A percentile compares a stretch with the other conserved stretches of the same genome.
Evolutionary conservation across 2,113 vertebrate genomes (phyloP).

Genomic region (Amia ocellicauda): DNA sequence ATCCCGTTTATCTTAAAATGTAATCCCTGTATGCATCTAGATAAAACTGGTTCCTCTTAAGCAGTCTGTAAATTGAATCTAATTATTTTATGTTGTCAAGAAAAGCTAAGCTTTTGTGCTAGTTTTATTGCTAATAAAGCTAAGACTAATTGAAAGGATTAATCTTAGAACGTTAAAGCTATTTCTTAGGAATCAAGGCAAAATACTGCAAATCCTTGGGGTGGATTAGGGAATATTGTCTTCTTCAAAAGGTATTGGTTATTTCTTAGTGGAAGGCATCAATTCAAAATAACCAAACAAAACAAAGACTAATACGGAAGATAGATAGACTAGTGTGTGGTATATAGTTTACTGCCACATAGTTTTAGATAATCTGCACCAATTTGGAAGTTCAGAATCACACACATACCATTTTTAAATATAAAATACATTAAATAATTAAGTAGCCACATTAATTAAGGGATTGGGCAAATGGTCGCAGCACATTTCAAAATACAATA

Average conservation of each 20-base stretch:
- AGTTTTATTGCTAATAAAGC: neutral
- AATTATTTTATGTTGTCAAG: neutral
- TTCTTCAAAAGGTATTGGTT: neutral
- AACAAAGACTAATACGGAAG: too few relatives aligned
- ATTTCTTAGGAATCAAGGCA: neutral
- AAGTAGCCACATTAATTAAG: too few relatives aligned
- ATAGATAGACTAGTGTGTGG: too few relatives aligned
- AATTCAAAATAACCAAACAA: neutral
- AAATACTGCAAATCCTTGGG: neutral
- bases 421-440: too few relatives aligned
- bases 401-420: too few relatives aligned
- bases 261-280: neutral
- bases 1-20: too few relatives aligned
- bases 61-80: neutral
- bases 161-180: neutral
- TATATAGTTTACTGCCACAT: too few relatives aligned
- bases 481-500: too few relatives aligned
- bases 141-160: constrained; percentile 1
- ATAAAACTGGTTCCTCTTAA: neutral
- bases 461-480: too few relatives aligned
- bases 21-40: too few relatives aligned
- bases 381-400: too few relatives aligned
- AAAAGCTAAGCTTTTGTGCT: neutral
- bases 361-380: too few relatives aligned
- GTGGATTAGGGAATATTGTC: neutral